phyloP scores from a whole-genome alignment of 37 sponge, comb jelly and placozoan genomes.

The Bolinopsis microptera region DNA sequence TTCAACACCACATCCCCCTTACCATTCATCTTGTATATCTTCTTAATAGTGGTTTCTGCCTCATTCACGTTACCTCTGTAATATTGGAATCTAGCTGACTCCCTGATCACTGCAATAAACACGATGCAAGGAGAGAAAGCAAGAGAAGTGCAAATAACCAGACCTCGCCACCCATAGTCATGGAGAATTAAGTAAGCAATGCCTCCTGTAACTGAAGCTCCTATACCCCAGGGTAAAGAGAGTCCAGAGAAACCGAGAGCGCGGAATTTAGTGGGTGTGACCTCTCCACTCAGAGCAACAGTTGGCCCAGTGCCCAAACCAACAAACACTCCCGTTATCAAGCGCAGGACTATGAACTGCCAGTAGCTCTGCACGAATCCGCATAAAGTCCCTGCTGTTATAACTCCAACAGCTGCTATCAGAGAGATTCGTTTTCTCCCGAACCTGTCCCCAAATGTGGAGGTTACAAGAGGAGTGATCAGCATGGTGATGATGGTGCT shows the following conservation, averaged over 20 bases:
- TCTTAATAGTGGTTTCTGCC: neutral
- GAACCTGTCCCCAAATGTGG: neutral
- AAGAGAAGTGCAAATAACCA: neutral
- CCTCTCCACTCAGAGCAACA: conserved; percentile 7
- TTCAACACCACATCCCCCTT: neutral
- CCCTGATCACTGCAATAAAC: neutral
- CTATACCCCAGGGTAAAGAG: neutral
- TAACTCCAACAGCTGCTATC: neutral
- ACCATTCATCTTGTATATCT: neutral
- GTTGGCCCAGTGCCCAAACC: neutral
- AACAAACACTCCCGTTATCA: neutral
- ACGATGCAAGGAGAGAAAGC: neutral
- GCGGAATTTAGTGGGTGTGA: neutral
- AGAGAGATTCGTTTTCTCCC: neutral
- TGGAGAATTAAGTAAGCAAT: neutral
- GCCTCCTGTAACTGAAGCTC: neutral
- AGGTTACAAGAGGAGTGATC: neutral
- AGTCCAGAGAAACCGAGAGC: neutral
- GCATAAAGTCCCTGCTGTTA: neutral
- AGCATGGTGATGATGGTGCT: neutral
- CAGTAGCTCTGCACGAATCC: neutral
- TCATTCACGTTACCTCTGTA: neutral
- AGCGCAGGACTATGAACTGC: neutral
- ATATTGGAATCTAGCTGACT: neutral
- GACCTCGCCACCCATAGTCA: neutral